Evolutionary conservation across 2,113 vertebrate genomes (phyloP).

Genomic region (Sceloporus tristichus): DNA sequence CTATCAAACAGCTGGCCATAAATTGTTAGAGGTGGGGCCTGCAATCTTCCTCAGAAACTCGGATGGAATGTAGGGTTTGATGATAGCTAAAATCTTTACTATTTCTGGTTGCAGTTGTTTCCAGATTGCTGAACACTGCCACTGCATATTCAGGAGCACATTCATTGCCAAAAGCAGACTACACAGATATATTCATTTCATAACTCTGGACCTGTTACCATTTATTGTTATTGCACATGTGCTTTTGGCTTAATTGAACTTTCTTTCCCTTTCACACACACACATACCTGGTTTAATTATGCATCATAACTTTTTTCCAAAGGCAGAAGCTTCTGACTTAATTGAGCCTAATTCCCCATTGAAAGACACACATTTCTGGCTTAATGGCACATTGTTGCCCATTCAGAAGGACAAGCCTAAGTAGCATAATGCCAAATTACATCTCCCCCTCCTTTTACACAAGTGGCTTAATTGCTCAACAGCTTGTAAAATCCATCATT

Average conservation of each 20-base stretch:
- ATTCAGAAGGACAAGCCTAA: background rate
- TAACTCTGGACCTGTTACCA: background rate
- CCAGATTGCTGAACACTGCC: background rate
- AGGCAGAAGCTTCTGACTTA: background rate
- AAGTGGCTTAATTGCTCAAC: background rate
- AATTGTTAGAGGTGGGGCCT: background rate
- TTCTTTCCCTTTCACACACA: background rate
- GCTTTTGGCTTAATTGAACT: background rate
- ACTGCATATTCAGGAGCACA: background rate
- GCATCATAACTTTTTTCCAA: background rate
- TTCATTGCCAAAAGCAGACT: background rate
- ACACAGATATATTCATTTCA: background rate
- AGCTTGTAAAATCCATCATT: background rate
- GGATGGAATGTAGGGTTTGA: background rate
- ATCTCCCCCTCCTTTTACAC: background rate
- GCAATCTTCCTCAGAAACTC: background rate
- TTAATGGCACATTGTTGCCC: background rate
- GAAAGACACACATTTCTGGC: background rate
- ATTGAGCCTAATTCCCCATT: background rate
- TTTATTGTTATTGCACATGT: background rate
- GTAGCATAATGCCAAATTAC: background rate
- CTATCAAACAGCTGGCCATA: background rate
- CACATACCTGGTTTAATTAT: background rate
- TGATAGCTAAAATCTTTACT: too few species aligned
- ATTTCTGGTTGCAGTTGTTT: background rate